Evolutionary conservation across 2,797 vertebrate genomes (phyloP).

Genomic region (Gastrophryne carolinensis): DNA sequence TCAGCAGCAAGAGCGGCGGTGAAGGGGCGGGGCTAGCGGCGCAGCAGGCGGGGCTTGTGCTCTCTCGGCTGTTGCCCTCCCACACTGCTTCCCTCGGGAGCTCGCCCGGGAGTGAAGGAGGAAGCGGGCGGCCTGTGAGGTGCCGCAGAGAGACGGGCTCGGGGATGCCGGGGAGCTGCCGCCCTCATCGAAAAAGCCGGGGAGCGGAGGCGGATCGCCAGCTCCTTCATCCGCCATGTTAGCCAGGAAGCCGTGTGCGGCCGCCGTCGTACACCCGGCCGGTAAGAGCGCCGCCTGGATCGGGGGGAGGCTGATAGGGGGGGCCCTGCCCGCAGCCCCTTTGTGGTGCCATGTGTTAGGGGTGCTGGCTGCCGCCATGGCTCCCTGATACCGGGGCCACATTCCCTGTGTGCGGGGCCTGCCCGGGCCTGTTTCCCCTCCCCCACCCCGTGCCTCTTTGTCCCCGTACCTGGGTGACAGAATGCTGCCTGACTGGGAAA

Average conservation of each 20-base stretch:
- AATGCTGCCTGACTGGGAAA: slow-evolving; percentile 19
- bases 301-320: not conserved
- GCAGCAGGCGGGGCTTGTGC: slow-evolving; percentile 17
- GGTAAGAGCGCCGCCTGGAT: slow-evolving; percentile 5
- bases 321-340: not conserved
- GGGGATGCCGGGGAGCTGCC: slow-evolving; percentile 35
- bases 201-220: slow-evolving; percentile 20
- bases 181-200: slow-evolving; percentile 36
- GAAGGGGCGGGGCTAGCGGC: not conserved
- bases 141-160: slow-evolving; percentile 15
- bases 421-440: not conserved
- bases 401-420: not conserved
- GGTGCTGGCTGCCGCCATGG: no score
- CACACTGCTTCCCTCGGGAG: slow-evolving; percentile 25
- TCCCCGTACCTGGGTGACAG: not conserved
- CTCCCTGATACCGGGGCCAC: not conserved
- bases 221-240: slow-evolving; percentile 40
- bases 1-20: not conserved
- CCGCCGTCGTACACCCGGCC: slow-evolving; percentile 8
- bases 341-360: not conserved
- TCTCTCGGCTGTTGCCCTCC: not conserved
- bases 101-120: not conserved
- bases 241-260: slow-evolving; percentile 26
- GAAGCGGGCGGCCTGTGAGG: slow-evolving; percentile 25
- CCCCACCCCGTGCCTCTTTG: not conserved